These are phyloP conservation scores for Oedothorax gibbosus DNA, from an alignment of 1,140 invertebrate genomes.

Conservation along the genomic window DNA sequence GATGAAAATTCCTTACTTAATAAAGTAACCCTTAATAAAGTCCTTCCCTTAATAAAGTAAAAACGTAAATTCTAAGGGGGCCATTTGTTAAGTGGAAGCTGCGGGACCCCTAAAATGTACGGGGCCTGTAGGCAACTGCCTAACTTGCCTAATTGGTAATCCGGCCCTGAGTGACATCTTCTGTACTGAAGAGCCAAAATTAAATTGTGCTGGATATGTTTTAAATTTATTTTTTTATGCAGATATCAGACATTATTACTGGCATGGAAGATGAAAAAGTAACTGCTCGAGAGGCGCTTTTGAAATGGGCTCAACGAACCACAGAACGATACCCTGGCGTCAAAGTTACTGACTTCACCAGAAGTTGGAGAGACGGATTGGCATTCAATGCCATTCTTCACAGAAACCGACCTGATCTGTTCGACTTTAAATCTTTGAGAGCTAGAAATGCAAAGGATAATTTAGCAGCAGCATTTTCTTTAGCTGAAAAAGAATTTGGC, in stretches of 20 bases:
- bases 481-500: conserved; percentile 96
- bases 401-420: conserved; percentile 95
- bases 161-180: neutral
- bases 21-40: too few species aligned
- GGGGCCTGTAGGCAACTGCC: too few species aligned
- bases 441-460: conserved; percentile 85
- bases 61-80: too few species aligned
- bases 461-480: conserved; percentile 93
- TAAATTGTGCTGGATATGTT: neutral
- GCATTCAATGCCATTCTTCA: conserved; percentile 99
- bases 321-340: conserved; percentile 97
- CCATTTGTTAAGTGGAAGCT: too few species aligned
- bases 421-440: conserved; percentile 87
- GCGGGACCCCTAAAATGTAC: too few species aligned
- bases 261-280: conserved; percentile 80
- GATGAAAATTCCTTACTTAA: too few species aligned
- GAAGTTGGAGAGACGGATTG: conserved; percentile 96
- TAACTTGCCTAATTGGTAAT: too few species aligned
- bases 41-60: too few species aligned
- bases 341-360: conserved; percentile 93
- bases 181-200: neutral
- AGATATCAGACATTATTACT: conserved; percentile 62
- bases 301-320: conserved; percentile 94
- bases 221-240: conserved; percentile 19
- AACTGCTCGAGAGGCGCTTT: conserved; percentile 93